These are phyloP conservation scores for Orthosia cruda DNA, from an alignment of 2,888 invertebrate species.

Conservation along the genomic window DNA sequence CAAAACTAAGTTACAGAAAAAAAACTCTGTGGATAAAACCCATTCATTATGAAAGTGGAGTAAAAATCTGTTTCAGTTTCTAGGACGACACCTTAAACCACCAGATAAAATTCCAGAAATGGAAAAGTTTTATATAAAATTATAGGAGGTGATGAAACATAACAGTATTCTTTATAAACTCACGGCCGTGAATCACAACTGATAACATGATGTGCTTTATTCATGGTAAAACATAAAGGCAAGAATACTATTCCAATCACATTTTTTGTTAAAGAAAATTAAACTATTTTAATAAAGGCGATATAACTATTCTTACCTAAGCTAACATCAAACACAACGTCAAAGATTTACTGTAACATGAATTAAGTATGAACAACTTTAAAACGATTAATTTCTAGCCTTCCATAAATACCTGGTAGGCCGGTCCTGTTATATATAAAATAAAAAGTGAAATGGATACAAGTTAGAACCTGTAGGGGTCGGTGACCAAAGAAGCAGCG, in stretches of 20 bases:
- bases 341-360: neutral
- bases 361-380: conserved; percentile 10
- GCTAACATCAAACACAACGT: neutral
- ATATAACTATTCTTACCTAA: neutral
- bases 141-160: neutral
- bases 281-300: neutral
- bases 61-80: neutral
- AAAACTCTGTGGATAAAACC: neutral
- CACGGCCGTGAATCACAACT: neutral
- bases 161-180: conserved; percentile 1
- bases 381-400: conserved; percentile 5
- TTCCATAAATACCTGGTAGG: conserved; percentile 21
- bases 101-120: neutral
- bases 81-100: neutral
- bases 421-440: conserved; percentile 70
- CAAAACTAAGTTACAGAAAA: neutral
- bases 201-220: neutral
- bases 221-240: neutral
- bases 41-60: neutral
- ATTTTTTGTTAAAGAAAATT: neutral
- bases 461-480: conserved; percentile 89
- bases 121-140: neutral
- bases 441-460: conserved; percentile 90
- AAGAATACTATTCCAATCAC: neutral
- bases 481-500: conserved; percentile 84